Evolutionary conservation across 2,888 invertebrate species (phyloP), one percentile per base, ranked within the genome.

Genomic region (Thera britannica): DNA sequence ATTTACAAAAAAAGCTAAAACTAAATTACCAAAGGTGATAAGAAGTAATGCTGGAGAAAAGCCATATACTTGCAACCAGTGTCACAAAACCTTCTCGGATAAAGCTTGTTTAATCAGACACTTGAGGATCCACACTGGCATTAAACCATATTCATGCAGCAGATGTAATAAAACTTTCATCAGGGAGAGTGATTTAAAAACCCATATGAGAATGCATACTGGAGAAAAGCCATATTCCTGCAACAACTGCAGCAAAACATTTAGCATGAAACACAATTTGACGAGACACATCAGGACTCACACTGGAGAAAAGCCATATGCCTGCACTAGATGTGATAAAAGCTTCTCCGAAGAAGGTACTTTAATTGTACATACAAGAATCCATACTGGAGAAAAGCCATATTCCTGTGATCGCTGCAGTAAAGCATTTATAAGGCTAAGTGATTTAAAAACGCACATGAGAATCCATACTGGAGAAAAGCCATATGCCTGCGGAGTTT

Each of bases 351-450:
- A 65, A 2, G 58, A 61, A 58, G 61, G 60, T 0, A 61, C 64
- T 6, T 41, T 68, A 12, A 48, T 58, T 3, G 44, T 52, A 6
- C 68, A 68, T 8, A 64, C 38, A 5, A 8, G 60, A 36, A 61
- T 62, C 3, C 68, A 69, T 34, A 69, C 65, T 1, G 65, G 62
- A n/a, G 68, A 69, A 34, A 69, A 65, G 23, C 59, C 68, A 2
- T 69, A 51, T n/a, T 36, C 58, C 1, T 69, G 68, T 34, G 62
- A 65, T 0, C 55, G 49, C 2, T 69, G 68, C 46, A 54, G 62
- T 44, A 65, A 62, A 59, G 51, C 58, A 8, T 69, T 65, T 41
- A 67, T 62, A 2, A 3, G 62, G 2, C 55, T 62, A 0, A 62
- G 55, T 44, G 62, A 62, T 44, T 48, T 62, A 23, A 62, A 62